Base-by-base conservation (phyloP, 1,140 invertebrate species). In the Drosophila orena region DNA sequence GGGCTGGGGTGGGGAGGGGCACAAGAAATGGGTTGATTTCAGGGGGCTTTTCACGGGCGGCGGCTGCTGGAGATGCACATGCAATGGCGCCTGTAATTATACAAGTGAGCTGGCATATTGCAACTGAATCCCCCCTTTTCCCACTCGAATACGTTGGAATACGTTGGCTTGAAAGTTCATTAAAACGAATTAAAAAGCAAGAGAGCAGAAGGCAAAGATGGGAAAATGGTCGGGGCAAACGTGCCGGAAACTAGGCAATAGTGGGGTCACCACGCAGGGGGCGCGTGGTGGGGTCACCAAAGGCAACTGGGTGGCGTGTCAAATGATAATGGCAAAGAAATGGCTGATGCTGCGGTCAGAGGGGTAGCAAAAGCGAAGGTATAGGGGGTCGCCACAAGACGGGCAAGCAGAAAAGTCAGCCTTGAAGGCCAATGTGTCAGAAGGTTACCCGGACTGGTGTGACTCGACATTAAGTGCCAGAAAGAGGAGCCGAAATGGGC, bases 71-170 rank as follows among this genome's bases (percentile, higher is more conserved):
- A 40, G 34, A 37, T 57, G 52, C 59, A 77, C 80, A 81, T 88
- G 81, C 81, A 84, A 86, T 86, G 83, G 83, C 55, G 79, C 83
- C 75, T 86, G 83, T 86, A 89, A 88, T 88, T 88, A 88, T 83
- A 88, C 83, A 86, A 86, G 81, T 80, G 83, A 88, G 81, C 83
- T 73, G 79, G 80, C 84, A 88, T 83, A 79, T 88, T 88, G 83
- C 83, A 86, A 75, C 70, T 58, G 44, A 47, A 43, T 35, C 10
- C 35, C 14, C 1, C 10, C 20, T 11, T 10, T 15, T 8, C 37
- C 35, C 5, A 4, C 37, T 38, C 37, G 47, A 50, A 47, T 47
- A n/a, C n/a, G n/a, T n/a, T n/a, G 56, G 83, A 85, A 86, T 81
- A 56, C 62, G 64, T 46, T 55, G 72, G 72, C 84, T 77, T 77